A percentile compares a stretch with the other conserved stretches of the same genome.
Conservation (phyloP, 2,113 vertebrate species). For the Lamprotornis superbus region DNA sequence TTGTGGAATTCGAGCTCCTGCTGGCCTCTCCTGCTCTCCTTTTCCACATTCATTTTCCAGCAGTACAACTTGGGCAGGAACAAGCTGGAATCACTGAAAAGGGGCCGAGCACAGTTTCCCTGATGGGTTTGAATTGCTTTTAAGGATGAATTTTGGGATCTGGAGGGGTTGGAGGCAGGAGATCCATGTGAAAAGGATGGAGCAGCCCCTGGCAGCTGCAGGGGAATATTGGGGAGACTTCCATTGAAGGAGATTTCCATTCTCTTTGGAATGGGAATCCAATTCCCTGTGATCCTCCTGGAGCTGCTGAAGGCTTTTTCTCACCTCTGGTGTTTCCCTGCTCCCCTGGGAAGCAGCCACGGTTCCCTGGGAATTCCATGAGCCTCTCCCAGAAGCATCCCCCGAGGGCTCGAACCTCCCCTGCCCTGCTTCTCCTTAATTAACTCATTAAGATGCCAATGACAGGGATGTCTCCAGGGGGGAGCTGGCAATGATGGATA, state of each 20-base stretch:
- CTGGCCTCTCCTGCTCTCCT: background rate
- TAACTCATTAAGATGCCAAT: slow-evolving; percentile 29
- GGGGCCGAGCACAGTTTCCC: background rate
- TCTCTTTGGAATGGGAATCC: background rate
- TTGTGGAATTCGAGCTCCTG: background rate
- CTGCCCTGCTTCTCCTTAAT: slow-evolving; percentile 59
- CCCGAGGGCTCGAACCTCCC: background rate
- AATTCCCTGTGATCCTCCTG: rapidly evolving
- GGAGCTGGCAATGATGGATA: background rate
- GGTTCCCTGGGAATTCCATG: background rate
- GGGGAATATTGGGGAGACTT: background rate
- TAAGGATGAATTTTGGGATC: background rate
- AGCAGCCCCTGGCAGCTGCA: rapidly evolving
- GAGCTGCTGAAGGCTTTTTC: background rate
- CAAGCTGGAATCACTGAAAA: background rate
- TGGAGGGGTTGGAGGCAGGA: background rate
- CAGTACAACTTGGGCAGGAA: rapidly evolving
- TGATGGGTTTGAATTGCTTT: rapidly evolving
- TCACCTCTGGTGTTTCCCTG: rapidly evolving
- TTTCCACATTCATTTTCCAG: background rate
- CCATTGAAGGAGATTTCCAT: rapidly evolving
- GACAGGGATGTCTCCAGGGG: background rate
- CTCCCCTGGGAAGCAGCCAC: background rate
- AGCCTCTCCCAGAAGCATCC: background rate
- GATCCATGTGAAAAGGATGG: background rate